Evolutionary conservation across 2,888 invertebrate species (phyloP), one percentile per base, ranked within the genome.

Genomic region (Thelaira solivaga): DNA sequence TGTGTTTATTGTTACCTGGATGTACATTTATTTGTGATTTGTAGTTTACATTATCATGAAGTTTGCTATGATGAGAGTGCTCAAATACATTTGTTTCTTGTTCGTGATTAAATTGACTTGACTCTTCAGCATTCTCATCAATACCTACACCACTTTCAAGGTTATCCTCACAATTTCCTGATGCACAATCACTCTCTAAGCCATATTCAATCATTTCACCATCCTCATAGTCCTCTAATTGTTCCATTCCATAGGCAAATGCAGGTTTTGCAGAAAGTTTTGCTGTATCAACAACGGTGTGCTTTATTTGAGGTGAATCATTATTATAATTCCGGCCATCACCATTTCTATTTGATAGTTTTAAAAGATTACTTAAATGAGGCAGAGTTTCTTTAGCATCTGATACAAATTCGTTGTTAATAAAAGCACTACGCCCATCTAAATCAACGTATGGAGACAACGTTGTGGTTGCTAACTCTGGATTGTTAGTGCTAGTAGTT

Each of bases 371-470:
- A 36, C 83, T 83, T 26, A 86, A 81, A 8, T 86, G 83, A 1
- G 71, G 64, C n/a, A 62, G 76, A 11, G 75, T 83, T 0, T 82
- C 76, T 2, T 82, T 83, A 39, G 81, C 81, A 39, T 83, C 84
- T 29, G 82, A 79, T 34, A 86, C 81, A 81, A 80, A 85, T 55
- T 84, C 82, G 77, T 87, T 87, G 61, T 87, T 86, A 10, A 85
- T 81, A 72, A 83, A 87, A 2, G 86, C 84, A 49, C 83, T 84
- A 16, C 87, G 85, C 10, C 82, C 86, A 59, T 86, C 84, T 26
- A 82, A 59, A 18, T 85, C 85, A 0, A 83, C 69, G 0, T 61
- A 34, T 0, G 7, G 4, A 0, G 55, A 31, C 7, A 61, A 31
- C 13, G 59, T 57, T 8, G 72, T 71, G 1, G 45, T 55, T 22